Evolutionary conservation across 2,888 invertebrate genomes (phyloP).

Genomic region (Amblyjoppa fuscipennis): DNA sequence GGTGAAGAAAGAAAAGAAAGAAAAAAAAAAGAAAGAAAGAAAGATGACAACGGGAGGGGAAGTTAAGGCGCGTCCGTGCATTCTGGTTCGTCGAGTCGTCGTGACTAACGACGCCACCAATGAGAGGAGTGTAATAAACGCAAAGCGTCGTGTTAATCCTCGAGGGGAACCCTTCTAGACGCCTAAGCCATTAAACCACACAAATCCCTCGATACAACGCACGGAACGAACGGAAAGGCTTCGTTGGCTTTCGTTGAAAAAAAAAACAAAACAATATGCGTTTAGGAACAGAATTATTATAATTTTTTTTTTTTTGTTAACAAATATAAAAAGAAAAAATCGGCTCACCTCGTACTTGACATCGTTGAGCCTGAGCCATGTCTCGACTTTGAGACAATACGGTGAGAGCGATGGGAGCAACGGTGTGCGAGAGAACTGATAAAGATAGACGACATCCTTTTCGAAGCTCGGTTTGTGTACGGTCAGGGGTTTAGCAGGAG

Average conservation of each 20-base stretch:
- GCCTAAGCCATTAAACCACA: neutral
- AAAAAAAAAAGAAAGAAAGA: slow-evolving; percentile 68
- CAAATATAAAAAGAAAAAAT: neutral
- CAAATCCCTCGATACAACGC: neutral
- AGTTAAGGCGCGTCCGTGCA: slow-evolving; percentile 50
- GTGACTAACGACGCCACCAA: slow-evolving; percentile 61
- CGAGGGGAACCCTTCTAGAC: slow-evolving; percentile 5
- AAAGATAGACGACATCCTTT: slow-evolving; percentile 96
- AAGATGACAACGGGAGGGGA: slow-evolving; percentile 11
- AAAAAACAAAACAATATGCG: neutral
- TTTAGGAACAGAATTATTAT: neutral
- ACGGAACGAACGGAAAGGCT: neutral
- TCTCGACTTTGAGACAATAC: slow-evolving; percentile 98
- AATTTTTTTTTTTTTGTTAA: neutral
- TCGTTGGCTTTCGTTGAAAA: neutral
- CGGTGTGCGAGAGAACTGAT: slow-evolving; percentile 96
- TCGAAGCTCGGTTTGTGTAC: slow-evolving; percentile 96
- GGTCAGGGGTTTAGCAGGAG: slow-evolving; percentile 90
- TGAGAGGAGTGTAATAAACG: slow-evolving; percentile 38
- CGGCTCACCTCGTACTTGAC: slow-evolving; percentile 97
- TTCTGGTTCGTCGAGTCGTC: slow-evolving; percentile 14
- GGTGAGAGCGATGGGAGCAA: slow-evolving; percentile 96
- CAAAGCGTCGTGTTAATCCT: slow-evolving; percentile 38
- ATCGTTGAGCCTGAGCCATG: slow-evolving; percentile 96
- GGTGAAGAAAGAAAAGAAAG: slow-evolving; percentile 78